Percentiles rank a stretch among this genome's conserved stretches.
phyloP scores from a whole-genome alignment of 2,797 vertebrate genomes.

The Cichlasoma orientale region DNA sequence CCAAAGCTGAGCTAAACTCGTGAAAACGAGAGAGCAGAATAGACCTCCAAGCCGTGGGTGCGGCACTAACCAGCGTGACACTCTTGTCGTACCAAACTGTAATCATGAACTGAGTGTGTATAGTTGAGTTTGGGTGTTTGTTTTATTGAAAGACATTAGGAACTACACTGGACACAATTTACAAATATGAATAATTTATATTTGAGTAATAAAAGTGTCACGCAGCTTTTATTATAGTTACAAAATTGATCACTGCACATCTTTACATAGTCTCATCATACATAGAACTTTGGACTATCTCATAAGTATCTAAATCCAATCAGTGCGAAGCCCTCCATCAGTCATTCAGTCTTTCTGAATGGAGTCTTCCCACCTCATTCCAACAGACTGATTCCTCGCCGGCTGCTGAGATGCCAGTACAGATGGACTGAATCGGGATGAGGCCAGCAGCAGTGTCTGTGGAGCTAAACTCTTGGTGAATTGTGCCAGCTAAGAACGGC shows the following conservation, averaged over 20 bases:
- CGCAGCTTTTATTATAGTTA: not conserved
- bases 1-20: not conserved
- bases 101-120: not conserved
- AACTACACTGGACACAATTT: not conserved
- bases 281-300: not conserved
- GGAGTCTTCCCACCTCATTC: slow-evolving; percentile 35
- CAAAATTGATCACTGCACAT: not conserved
- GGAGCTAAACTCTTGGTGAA: slow-evolving; percentile 63
- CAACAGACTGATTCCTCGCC: slow-evolving; percentile 31
- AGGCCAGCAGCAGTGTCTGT: slow-evolving; percentile 61
- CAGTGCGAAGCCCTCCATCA: not conserved
- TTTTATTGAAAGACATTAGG: not conserved
- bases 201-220: not conserved
- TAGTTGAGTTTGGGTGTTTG: not conserved
- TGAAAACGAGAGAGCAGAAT: not conserved
- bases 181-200: not conserved
- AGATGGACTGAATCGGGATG: slow-evolving; percentile 60
- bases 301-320: not conserved
- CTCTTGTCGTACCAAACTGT: not conserved
- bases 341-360: slow-evolving; percentile 32
- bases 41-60: not conserved
- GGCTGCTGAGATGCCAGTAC: slow-evolving; percentile 57
- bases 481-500: slow-evolving; percentile 58
- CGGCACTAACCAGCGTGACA: not conserved
- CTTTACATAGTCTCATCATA: not conserved